Evolutionary conservation across 1,140 invertebrate genomes (phyloP).

Genomic region (Tribolium madens): DNA sequence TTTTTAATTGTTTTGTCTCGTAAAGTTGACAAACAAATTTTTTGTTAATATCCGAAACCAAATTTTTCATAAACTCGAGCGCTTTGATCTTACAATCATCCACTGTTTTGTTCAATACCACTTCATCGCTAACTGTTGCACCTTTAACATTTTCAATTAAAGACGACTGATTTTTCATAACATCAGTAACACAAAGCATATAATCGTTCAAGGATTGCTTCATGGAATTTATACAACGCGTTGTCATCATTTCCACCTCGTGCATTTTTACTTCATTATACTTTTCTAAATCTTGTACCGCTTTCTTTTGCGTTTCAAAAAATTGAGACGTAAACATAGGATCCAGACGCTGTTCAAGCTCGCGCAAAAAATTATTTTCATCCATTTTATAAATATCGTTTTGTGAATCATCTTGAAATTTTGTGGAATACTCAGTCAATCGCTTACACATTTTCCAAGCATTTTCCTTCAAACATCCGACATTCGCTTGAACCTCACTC

Average conservation of each 20-base stretch:
- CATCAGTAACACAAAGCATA: conserved; percentile 1
- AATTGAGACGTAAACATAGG: not conserved
- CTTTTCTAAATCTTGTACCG: conserved; percentile 45
- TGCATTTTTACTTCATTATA: conserved; percentile 2
- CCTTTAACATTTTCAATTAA: not conserved
- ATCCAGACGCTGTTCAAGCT: not conserved
- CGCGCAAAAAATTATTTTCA: not conserved
- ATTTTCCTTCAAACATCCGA: conserved; percentile 4
- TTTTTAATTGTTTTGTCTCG: not conserved
- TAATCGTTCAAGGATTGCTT: conserved; percentile 7
- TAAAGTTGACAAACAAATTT: not conserved
- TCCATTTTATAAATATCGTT: conserved; percentile 41
- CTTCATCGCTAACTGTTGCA: not conserved
- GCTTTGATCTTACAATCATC: not conserved
- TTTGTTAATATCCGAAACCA: not conserved
- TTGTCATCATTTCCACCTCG: conserved; percentile 1
- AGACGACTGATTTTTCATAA: conserved; percentile 4
- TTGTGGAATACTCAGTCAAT: not conserved
- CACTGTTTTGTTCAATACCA: not conserved
- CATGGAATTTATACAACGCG: conserved; percentile 1
- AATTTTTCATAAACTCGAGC: not conserved
- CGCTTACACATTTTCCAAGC: conserved; percentile 6
- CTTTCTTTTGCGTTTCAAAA: conserved; percentile 26
- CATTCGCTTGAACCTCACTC: not conserved
- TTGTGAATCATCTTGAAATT: not conserved